Base-by-base conservation (phyloP, 1,140 invertebrate species). In the Brachystomella parvula region DNA sequence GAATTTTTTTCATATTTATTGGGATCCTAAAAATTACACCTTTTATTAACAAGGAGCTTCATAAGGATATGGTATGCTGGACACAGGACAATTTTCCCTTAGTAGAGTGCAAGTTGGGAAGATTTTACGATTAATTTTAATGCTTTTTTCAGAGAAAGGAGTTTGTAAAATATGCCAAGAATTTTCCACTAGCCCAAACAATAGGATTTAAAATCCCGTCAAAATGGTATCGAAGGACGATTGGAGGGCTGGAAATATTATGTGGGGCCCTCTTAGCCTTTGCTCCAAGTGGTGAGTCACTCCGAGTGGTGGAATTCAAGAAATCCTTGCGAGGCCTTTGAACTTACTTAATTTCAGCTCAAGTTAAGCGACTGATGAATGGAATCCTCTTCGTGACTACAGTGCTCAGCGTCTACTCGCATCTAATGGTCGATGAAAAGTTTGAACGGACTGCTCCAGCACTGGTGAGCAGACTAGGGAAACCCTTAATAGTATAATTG, bases 81-180 rank as follows among this genome's bases (percentile, higher is more conserved):
- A n/a, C n/a, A n/a, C n/a, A n/a, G n/a, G n/a, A n/a, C n/a, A n/a
- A n/a, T n/a, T n/a, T n/a, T n/a, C n/a, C n/a, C n/a, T n/a, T n/a
- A n/a, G n/a, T n/a, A n/a, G n/a, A n/a, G n/a, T n/a, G n/a, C n/a
- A n/a, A n/a, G n/a, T 60, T 64, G 24, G 24, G 33, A 30, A 21
- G 26, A 12, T 49, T 65, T 31, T 19, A 24, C 21, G 49, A 15
- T 53, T 39, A 39, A 9, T 19, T 64, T 61, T 47, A 17, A 2
- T 60, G n/a, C 76, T 77, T 80, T 71, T 89, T 88, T 65, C 82
- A 96, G 93, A 85, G 94, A 77, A 94, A 94, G 80, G 92, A 94
- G 78, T 98, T 95, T 78, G 93, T 96, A 1, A 91, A 93, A 79
- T 96, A 95, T 81, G 88, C 93, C 9, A 96, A 96, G 83, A 94